Evolutionary conservation across 2,113 vertebrate species (phyloP).

Genomic region (Callipepla squamata): DNA sequence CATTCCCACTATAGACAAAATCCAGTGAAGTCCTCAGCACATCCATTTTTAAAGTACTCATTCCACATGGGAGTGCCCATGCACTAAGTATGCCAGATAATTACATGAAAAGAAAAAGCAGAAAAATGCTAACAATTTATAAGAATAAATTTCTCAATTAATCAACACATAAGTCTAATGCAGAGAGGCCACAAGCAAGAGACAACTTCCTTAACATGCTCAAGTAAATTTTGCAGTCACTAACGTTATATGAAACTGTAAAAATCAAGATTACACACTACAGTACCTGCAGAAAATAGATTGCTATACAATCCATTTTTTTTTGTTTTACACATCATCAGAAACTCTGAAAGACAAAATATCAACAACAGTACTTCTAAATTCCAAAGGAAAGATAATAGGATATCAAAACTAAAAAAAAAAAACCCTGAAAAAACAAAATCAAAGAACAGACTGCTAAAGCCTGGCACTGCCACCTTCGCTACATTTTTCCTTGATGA

Average conservation of each 20-base stretch:
- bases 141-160: not conserved
- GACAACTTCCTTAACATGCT: not conserved
- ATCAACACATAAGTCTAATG: not conserved
- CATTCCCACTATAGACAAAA: not conserved
- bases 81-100: not conserved
- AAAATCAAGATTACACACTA: conserved; percentile 54
- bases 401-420: not conserved
- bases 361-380: not conserved
- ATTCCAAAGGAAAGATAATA: not conserved
- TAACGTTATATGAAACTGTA: not conserved
- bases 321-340: conserved; percentile 43
- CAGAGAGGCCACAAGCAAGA: not conserved
- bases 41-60: fast-evolving
- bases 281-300: conserved; percentile 50
- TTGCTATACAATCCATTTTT: not conserved
- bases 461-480: not conserved
- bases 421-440: not conserved
- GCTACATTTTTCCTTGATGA: fast-evolving
- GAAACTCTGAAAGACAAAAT: not conserved
- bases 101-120: not conserved
- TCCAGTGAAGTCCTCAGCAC: not conserved
- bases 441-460: not conserved
- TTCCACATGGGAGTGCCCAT: not conserved
- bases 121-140: not conserved
- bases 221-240: not conserved